phyloP scores from a whole-genome alignment of 2,113 vertebrate species.

The Beaufortia kweichowensis region DNA sequence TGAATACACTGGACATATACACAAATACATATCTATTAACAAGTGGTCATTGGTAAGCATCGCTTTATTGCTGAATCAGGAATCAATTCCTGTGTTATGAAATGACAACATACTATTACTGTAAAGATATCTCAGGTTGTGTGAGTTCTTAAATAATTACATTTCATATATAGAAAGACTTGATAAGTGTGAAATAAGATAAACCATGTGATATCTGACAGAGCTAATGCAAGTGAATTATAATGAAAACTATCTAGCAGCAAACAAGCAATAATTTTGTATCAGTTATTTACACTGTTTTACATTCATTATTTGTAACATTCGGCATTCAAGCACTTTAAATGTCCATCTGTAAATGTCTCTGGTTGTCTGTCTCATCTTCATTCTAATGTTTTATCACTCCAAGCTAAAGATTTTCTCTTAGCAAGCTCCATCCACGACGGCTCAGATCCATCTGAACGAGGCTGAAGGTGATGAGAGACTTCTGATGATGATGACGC shows the following conservation, averaged over 20 bases:
- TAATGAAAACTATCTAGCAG: background rate
- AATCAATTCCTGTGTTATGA: background rate
- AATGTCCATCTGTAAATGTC: background rate
- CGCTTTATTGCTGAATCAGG: background rate
- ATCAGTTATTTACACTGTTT: background rate
- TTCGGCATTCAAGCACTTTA: slow-evolving; percentile 11
- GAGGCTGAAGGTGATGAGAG: slow-evolving; percentile 45
- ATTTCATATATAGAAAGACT: background rate
- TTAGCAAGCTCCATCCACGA: slow-evolving; percentile 89
- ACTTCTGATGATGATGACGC: background rate
- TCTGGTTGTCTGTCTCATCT: background rate
- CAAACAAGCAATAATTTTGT: background rate
- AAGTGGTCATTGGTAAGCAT: background rate
- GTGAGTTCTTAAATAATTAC: no score
- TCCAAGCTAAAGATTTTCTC: slow-evolving; percentile 89
- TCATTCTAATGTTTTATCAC: slow-evolving; percentile 71
- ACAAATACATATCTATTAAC: background rate
- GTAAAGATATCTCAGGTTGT: background rate
- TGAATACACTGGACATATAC: background rate
- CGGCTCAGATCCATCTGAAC: slow-evolving; percentile 69
- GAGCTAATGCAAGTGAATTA: background rate
- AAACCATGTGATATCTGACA: background rate
- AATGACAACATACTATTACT: background rate
- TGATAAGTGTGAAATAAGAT: background rate
- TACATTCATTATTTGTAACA: slow-evolving; percentile 10